Base-by-base conservation (phyloP, 2,797 vertebrate genomes). In the Fistularia commersonii region DNA sequence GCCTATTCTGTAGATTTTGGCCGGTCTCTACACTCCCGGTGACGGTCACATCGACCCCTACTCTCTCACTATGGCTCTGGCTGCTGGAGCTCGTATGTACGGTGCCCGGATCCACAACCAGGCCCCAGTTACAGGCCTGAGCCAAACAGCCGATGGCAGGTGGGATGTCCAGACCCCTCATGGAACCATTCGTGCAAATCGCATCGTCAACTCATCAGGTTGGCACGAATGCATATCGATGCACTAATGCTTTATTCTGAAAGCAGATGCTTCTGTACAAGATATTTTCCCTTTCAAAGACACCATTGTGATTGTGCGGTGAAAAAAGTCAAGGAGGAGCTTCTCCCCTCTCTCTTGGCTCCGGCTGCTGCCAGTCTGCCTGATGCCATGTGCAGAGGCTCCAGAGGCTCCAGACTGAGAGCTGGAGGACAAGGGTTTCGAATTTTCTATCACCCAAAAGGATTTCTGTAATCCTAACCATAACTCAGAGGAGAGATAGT, bases 1-100 rank as follows among this genome's bases (percentile, higher is more conserved):
- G 23, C 23, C 23, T 23, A 23, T 55, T 3, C 4, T 2, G 14
- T 79, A 99, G 97, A 88, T 99, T 79, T 74, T 98, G 79, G 94
- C 94, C 10, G 97, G 96, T 41, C 88, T 99, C 7, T 94, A 98
- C 80, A 99, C 95, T 23, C 94, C 96, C 32, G 95, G 92, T 47
- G 97, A 99, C 50, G 97, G 97, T 35, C 96, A 99, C 80, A 98
- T 99, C 11, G 97, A 99, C 83, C 96, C 97, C 0, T 99, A 99
- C 74, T 99, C 95, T 61, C 90, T 99, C 49, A 99, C 96, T 0
- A 98, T 99, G 96, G 95, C 96, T 6, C 83, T 99, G 77, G 96
- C 97, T 6, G 91, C 93, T 4, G 97, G 97, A 7, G 97, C 96
- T 48, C 93, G 95, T 37, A 93, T 95, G 90, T 92, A 97, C 0